phyloP scores from a whole-genome alignment of 2,797 vertebrate species.

The Alcedo quadribrachys region DNA sequence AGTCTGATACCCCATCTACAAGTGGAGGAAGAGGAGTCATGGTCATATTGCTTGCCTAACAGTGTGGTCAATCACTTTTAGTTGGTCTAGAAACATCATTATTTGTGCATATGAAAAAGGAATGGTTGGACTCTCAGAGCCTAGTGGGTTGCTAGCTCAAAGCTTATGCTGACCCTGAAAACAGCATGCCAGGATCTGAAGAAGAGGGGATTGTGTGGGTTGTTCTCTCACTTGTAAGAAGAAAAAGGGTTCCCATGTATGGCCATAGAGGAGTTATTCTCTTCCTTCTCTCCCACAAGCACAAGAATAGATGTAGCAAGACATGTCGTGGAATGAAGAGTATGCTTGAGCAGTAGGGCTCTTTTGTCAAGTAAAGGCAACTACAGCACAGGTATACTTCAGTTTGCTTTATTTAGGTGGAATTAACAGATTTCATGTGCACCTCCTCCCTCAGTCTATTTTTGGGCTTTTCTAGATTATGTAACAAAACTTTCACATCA shows the following conservation, averaged over 20 bases:
- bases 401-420: neutral
- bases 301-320: neutral
- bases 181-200: fast-evolving
- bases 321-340: neutral
- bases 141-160: neutral
- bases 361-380: neutral
- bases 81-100: neutral
- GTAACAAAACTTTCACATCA: neutral
- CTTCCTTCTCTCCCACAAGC: neutral
- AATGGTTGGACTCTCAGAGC: fast-evolving
- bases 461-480: neutral
- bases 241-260: neutral
- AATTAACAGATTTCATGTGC: neutral
- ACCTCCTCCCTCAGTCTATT: neutral
- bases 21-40: neutral
- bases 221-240: fast-evolving
- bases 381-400: neutral
- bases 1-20: neutral
- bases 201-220: neutral
- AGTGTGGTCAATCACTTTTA: neutral
- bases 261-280: neutral
- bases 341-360: neutral
- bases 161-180: neutral
- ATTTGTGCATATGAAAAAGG: neutral
- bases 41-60: neutral